Conservation (phyloP, 2,113 vertebrate species). For the Sapajus apella region DNA sequence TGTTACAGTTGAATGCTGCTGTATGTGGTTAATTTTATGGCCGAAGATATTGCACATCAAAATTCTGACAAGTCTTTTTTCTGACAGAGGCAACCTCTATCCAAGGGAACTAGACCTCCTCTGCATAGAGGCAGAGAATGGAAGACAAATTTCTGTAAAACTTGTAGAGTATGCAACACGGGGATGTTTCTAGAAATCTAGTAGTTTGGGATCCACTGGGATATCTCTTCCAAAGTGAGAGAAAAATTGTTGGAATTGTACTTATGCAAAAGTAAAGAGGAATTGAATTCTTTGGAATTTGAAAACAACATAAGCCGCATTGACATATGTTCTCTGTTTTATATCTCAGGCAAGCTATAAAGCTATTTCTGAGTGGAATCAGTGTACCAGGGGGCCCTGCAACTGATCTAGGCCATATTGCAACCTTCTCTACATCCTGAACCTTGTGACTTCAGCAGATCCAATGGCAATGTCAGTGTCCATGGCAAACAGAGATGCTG, state of each 20-base stretch:
- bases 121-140: background rate
- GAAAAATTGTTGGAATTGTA: background rate
- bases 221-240: background rate
- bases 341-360: background rate
- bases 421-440: background rate
- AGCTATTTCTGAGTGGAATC: background rate
- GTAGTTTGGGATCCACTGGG: background rate
- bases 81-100: background rate
- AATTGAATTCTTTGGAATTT: background rate
- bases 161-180: background rate
- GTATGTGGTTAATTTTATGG: background rate
- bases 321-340: background rate
- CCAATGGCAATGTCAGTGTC: background rate
- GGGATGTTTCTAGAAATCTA: background rate
- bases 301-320: background rate
- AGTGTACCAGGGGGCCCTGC: background rate
- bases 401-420: background rate
- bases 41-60: background rate
- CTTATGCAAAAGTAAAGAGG: background rate
- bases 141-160: background rate
- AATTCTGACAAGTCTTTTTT: background rate
- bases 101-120: background rate
- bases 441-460: background rate
- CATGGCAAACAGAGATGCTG: background rate
- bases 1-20: background rate